Evolutionary conservation across 1,140 invertebrate genomes (phyloP).

Genomic region (Ctenoplectra terminalis): DNA sequence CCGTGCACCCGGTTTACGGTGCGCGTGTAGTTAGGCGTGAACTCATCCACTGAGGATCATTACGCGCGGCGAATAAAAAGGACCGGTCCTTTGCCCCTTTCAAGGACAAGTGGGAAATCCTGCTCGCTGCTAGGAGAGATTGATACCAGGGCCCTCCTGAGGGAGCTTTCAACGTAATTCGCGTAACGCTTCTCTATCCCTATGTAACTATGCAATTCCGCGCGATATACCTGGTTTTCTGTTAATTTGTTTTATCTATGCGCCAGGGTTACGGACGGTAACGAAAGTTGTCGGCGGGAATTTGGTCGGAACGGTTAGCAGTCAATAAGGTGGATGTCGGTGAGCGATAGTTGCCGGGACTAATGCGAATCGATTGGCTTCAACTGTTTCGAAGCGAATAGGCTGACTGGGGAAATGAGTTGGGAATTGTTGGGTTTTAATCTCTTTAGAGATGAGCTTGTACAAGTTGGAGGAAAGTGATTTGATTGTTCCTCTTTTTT

Average conservation of each 20-base stretch:
- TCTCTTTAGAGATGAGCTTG: background rate
- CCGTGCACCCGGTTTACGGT: constrained; percentile 26
- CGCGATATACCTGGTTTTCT: too few relatives aligned
- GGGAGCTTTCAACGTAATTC: background rate
- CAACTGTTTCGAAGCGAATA: background rate
- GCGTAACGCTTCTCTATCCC: background rate
- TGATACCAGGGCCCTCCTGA: background rate
- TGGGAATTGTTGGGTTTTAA: background rate
- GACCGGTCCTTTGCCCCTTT: background rate
- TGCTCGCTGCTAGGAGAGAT: background rate
- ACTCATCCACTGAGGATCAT: constrained; percentile 26
- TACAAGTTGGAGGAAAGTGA: too few relatives aligned
- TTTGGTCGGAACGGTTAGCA: background rate
- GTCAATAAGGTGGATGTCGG: background rate
- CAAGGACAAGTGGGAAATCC: constrained; percentile 15
- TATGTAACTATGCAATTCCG: too few relatives aligned
- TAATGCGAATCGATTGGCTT: background rate
- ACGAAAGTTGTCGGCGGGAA: background rate
- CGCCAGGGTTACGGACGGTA: background rate
- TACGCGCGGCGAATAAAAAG: constrained; percentile 18
- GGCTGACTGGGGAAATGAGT: background rate
- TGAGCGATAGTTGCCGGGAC: background rate
- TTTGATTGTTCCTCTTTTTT: too few relatives aligned
- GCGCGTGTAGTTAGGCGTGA: constrained; percentile 34
- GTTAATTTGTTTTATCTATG: too few relatives aligned